Evolutionary conservation across 2,797 vertebrate species (phyloP), one percentile per base, ranked within the genome.

Genomic region (Arremon aurantiirostris): DNA sequence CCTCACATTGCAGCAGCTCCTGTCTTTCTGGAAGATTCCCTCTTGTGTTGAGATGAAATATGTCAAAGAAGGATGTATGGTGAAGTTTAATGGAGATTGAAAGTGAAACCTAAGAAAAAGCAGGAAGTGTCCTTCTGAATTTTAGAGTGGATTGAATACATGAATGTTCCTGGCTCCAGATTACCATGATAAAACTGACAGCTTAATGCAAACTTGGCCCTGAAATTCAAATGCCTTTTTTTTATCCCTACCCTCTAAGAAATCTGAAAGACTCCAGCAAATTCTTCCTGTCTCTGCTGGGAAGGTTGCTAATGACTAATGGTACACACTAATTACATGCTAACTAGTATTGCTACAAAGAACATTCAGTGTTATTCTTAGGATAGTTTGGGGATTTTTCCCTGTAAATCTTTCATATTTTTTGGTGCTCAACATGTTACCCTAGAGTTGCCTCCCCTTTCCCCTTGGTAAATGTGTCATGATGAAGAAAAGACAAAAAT

Each of bases 21-120:
- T 80, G 61, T 78, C 85, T 83, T 95, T 96, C 96, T 96, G 77
- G 96, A 96, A 95, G 82, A 90, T 95, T 95, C 94, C 57, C 7
- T 81, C 76, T 83, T 72, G 57, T 55, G 57, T 55, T 75, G 85
- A 82, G 86, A 72, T 69, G 44, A 60, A 83, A 85, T 65, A 59
- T 91, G 65, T 82, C 76, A 71, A 44, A 63, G 83, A 66, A 59
- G 71, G 42, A 21, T 59, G 20, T 50, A 22, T 53, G 35, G 35
- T 70, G 39, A 71, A 35, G 61, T 86, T 89, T 81, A 86, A 71
- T 65, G 64, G 72, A 56, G 76, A 69, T 66, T n/a, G 65, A 86
- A 94, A 91, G 72, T 68, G 69, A 93, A 94, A 92, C 68, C 19
- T 65, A 17, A 75, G 80, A 57, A 57, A 76, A 46, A 1, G 3